phyloP scores from a whole-genome alignment of 1,140 invertebrate genomes.

The Nymphalis io region DNA sequence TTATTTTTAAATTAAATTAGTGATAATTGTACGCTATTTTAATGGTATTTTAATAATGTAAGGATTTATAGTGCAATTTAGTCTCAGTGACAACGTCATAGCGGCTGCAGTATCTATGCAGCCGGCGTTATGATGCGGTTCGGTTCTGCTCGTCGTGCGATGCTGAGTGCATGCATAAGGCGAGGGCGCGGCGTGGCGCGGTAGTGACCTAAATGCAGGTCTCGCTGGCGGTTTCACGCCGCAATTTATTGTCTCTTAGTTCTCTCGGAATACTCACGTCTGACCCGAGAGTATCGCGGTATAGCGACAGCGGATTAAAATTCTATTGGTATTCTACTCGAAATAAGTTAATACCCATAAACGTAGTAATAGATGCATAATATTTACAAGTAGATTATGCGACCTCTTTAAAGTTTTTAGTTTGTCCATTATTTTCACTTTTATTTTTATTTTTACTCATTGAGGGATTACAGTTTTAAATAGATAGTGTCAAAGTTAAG shows the following conservation, averaged over 20 bases:
- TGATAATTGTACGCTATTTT: background rate
- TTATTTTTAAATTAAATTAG: no score
- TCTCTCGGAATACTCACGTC: slow-evolving; percentile 40
- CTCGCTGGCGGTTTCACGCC: slow-evolving; percentile 52
- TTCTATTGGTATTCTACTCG: background rate
- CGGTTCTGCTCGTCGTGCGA: background rate
- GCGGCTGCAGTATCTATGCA: background rate
- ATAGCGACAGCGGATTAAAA: slow-evolving; percentile 17
- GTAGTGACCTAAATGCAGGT: slow-evolving; percentile 64
- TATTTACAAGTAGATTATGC: no score
- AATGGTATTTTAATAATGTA: background rate
- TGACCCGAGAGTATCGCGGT: slow-evolving; percentile 38
- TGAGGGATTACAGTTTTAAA: no score
- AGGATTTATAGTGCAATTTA: background rate
- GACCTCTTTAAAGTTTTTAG: no score
- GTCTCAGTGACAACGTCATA: background rate
- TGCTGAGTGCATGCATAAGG: slow-evolving; percentile 21
- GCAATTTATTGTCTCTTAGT: slow-evolving; percentile 63
- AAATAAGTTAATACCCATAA: no score
- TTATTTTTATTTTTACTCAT: no score
- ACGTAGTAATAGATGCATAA: no score
- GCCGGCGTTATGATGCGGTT: background rate
- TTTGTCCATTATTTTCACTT: no score
- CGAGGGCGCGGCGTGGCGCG: slow-evolving; percentile 27
- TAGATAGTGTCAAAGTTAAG: no score